Evolutionary conservation across 2,888 invertebrate genomes (phyloP).

Genomic region (Phyllotreta striolata): DNA sequence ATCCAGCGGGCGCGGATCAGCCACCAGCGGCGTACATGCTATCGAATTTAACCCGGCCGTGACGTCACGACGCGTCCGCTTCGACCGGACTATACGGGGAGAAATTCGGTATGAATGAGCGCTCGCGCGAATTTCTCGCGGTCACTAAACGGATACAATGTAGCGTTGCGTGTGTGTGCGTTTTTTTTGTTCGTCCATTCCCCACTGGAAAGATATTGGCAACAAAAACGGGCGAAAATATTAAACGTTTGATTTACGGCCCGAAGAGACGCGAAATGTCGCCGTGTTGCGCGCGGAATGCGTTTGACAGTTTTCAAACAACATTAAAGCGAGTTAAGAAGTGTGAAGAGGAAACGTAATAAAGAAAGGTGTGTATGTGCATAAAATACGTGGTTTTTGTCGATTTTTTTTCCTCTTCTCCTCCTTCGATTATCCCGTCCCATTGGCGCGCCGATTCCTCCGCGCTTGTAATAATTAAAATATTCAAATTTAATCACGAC

Average conservation of each 20-base stretch:
- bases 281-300: constrained; percentile 34
- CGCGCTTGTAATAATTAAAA: constrained; percentile 37
- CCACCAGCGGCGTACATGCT: not conserved
- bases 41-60: too few relatives aligned
- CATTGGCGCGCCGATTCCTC: not conserved
- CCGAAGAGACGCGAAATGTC: constrained; percentile 22
- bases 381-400: constrained; percentile 40
- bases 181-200: constrained; percentile 9
- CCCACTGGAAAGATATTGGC: constrained; percentile 27
- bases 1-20: constrained; percentile 15
- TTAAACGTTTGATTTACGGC: constrained; percentile 32
- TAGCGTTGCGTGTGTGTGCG: constrained; percentile 9
- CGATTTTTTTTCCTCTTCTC: constrained; percentile 32
- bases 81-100: too few relatives aligned
- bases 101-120: too few relatives aligned
- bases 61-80: too few relatives aligned
- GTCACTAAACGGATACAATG: constrained; percentile 24
- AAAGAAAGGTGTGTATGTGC: constrained; percentile 41
- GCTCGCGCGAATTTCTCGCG: not conserved
- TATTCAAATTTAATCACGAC: constrained; percentile 43
- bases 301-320: constrained; percentile 34
- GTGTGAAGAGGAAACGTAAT: constrained; percentile 43
- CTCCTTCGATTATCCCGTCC: constrained; percentile 28
- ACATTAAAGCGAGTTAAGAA: constrained; percentile 38
- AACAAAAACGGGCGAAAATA: constrained; percentile 20